Percentiles rank a stretch among this genome's conserved stretches.
phyloP scores from a whole-genome alignment of 2,797 vertebrate genomes.

The Melanotaenia parkinsoni region DNA sequence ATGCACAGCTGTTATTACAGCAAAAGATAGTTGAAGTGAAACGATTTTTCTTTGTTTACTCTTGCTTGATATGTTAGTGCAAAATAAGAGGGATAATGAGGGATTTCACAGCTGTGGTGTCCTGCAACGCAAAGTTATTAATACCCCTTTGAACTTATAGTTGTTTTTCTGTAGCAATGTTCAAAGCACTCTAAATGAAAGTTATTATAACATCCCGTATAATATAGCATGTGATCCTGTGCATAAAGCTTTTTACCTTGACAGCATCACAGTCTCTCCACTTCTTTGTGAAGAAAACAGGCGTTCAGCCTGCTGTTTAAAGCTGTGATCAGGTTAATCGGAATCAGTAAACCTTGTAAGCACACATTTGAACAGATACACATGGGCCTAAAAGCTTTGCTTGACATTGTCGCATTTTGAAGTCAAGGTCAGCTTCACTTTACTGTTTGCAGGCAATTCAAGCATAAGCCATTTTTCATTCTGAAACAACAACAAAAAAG shows the following conservation, averaged over 20 bases:
- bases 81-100: too few species aligned
- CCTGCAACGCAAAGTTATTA: neutral
- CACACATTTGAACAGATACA: neutral
- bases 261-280: neutral
- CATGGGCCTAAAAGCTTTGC: constrained; percentile 20
- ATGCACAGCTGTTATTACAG: neutral
- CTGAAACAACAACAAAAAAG: constrained; percentile 35
- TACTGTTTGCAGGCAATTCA: constrained; percentile 36
- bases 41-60: neutral
- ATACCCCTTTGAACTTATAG: neutral
- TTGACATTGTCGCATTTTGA: constrained; percentile 14
- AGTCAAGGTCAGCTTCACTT: constrained; percentile 50
- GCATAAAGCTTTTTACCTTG: constrained; percentile 23
- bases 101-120: neutral
- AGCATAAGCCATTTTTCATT: constrained; percentile 38
- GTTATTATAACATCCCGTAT: constrained; percentile 1
- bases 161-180: neutral
- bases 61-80: neutral
- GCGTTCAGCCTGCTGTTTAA: constrained; percentile 11
- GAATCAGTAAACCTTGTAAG: neutral
- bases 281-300: neutral
- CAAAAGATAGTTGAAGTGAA: neutral
- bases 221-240: constrained; percentile 2
- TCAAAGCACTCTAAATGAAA: neutral
- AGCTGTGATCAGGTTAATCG: constrained; percentile 26